Conservation (phyloP, 2,888 invertebrate genomes). For the Trypoxylon attenuatum region DNA sequence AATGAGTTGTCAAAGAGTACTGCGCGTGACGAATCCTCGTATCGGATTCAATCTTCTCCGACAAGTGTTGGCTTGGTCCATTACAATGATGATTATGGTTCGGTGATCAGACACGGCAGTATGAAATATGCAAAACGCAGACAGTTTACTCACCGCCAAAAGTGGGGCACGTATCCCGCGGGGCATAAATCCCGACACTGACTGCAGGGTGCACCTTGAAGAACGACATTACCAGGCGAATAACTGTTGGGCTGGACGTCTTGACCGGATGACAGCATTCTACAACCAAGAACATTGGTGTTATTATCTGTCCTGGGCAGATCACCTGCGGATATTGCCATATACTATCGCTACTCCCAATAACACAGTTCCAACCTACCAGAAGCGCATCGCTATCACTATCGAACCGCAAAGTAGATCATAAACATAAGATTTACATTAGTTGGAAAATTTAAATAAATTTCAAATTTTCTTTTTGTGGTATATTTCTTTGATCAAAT, state of each 20-base stretch:
- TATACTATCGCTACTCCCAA: too few species aligned
- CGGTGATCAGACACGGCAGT: background rate
- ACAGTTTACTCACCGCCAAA: slow-evolving; percentile 70
- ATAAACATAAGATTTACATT: too few species aligned
- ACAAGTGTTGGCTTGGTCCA: background rate
- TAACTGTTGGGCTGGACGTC: slow-evolving; percentile 58
- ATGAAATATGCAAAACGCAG: slow-evolving; percentile 4
- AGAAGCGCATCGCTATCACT: too few species aligned
- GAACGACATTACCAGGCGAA: slow-evolving; percentile 60
- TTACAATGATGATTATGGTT: background rate
- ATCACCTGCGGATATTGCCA: background rate
- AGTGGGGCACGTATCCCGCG: slow-evolving; percentile 71
- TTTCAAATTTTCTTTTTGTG: too few species aligned
- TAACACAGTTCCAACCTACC: too few species aligned
- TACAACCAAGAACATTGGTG: slow-evolving; percentile 47
- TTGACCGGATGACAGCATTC: slow-evolving; percentile 69
- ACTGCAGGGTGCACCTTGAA: slow-evolving; percentile 70
- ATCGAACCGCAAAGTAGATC: too few species aligned
- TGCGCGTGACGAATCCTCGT: too few species aligned
- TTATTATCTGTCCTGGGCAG: background rate
- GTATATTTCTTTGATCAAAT: too few species aligned
- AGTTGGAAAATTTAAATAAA: too few species aligned
- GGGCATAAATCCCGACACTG: slow-evolving; percentile 72
- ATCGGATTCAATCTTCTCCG: too few species aligned
- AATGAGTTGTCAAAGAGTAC: too few species aligned